Evolutionary conservation across 2,888 invertebrate genomes (phyloP), one percentile per base, ranked within the genome.

Genomic region (Physocephala rufipes): DNA sequence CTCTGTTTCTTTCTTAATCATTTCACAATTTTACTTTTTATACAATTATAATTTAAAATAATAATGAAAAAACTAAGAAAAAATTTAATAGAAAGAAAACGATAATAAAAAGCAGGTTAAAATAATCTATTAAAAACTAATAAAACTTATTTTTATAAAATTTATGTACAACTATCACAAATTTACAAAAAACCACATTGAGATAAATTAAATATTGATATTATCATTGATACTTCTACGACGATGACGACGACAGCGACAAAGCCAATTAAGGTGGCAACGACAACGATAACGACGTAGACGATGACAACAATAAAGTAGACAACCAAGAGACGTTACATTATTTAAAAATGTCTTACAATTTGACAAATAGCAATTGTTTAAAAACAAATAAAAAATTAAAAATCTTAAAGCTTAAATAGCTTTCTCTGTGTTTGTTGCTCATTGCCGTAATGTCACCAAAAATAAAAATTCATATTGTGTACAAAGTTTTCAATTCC

Each of bases 161-260:
- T 36, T 36, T 36, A 36, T 36, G 4, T 36, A 43, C n/a, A 62
- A 43, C 36, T 30, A 62, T 19, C 19, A 19, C 36, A 62, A 30
- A 62, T 12, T 30, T 62, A 15, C 62, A 58, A 58, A 58, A 58
- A n/a, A n/a, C n/a, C 58, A 58, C 58, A 58, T 15, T 24, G 7
- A 58, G 58, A 58, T 21, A 24, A 26, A 58, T 28, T 12, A 58
- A 36, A 58, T 28, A 58, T 12, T 16, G 28, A 58, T 58, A 15
- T 24, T 28, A 58, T 58, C 28, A 16, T 28, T 28, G 24, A 26
- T 58, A 58, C 2, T 9, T 28, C 13, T 5, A 58, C 58, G 24
- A 58, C 28, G 58, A 58, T 7, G 58, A 58, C 28, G 53, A 55
- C 58, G 24, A 58, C 21, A 5, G 3, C 21, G 9, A 19, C 19